Percentiles rank a stretch among this genome's conserved stretches.
phyloP scores from a whole-genome alignment of 1,140 invertebrate genomes.

The Sycobia sp. region DNA sequence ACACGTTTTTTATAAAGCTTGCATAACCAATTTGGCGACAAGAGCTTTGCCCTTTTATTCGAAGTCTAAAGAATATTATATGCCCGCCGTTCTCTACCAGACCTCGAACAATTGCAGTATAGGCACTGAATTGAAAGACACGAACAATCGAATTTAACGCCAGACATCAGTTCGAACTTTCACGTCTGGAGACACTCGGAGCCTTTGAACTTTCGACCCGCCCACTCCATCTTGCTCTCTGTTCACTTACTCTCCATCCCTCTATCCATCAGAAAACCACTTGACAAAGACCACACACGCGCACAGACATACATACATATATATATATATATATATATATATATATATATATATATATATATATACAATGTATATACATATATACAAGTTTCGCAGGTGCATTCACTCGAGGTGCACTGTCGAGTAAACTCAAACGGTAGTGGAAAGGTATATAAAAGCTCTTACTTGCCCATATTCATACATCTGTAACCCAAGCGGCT shows the following conservation, averaged over 20 bases:
- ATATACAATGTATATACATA: too few species aligned
- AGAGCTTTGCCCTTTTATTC: too few species aligned
- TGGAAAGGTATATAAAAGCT: not conserved
- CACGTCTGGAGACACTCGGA: not conserved
- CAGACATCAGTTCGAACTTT: not conserved
- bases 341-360: too few species aligned
- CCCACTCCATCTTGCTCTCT: not conserved
- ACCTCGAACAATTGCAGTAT: too few species aligned
- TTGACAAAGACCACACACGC: not conserved
- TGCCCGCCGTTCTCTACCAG: too few species aligned
- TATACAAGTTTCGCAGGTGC: too few species aligned
- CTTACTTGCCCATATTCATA: slow-evolving; percentile 1
- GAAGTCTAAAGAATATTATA: too few species aligned
- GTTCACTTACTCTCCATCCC: not conserved
- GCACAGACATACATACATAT: too few species aligned
- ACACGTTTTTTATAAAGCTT: too few species aligned
- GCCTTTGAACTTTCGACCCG: not conserved
- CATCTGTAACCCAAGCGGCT: slow-evolving; percentile 2
- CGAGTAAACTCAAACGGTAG: not conserved
- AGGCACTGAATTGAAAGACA: not conserved
- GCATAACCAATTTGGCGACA: too few species aligned
- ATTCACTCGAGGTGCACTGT: not conserved
- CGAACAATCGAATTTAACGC: slow-evolving; percentile 2
- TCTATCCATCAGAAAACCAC: not conserved
- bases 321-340: too few species aligned